Evolutionary conservation across 1,140 invertebrate species (phyloP).

Genomic region (Pteromalus puparum): DNA sequence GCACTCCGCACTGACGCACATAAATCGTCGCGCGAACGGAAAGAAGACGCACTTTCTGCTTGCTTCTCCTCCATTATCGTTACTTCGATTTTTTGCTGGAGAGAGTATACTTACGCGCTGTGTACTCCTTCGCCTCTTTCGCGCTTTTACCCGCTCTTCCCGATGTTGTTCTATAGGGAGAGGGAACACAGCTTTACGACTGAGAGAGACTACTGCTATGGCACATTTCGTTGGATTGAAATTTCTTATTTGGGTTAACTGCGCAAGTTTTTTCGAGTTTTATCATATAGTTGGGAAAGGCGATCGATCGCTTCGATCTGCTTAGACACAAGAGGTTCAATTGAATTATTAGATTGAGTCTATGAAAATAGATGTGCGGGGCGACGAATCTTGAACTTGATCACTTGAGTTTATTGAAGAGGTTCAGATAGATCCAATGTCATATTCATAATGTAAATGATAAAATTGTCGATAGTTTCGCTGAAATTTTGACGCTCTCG

Average conservation of each 20-base stretch:
- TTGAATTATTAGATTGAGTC: too few species aligned
- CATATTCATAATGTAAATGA: too few species aligned
- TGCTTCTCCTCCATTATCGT: neutral
- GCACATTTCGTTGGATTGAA: slow-evolving; percentile 12
- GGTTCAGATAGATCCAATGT: too few species aligned
- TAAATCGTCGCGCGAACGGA: neutral
- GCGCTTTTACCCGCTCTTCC: neutral
- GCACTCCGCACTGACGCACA: neutral
- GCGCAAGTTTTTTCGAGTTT: neutral
- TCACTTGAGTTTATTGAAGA: too few species aligned
- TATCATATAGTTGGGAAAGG: too few species aligned
- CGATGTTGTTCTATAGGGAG: neutral
- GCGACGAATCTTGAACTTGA: too few species aligned
- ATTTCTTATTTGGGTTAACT: neutral
- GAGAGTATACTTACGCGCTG: neutral
- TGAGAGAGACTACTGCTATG: neutral
- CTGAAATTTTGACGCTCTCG: too few species aligned
- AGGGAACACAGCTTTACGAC: neutral
- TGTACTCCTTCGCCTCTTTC: neutral
- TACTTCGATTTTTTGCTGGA: neutral
- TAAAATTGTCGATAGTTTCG: too few species aligned
- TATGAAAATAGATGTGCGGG: too few species aligned
- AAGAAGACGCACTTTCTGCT: neutral
- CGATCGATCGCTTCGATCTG: too few species aligned
- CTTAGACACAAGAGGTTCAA: too few species aligned